Conservation (phyloP, 2,888 invertebrate genomes). For the Oscheius sp. region DNA sequence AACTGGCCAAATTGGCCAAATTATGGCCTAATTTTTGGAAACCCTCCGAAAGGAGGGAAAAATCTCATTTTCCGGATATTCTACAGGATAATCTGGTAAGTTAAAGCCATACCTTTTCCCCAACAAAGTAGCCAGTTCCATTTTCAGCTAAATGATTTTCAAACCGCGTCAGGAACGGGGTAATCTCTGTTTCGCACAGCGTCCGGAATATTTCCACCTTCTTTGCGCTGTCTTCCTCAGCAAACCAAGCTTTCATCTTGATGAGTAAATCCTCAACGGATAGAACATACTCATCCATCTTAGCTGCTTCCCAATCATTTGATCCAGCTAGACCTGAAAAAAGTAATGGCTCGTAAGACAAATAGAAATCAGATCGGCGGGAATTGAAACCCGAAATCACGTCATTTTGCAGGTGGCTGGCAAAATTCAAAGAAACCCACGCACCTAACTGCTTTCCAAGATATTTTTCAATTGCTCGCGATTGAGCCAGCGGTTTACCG, state of each 20-base stretch:
- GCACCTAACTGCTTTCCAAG: conserved; percentile 52
- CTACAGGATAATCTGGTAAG: no score
- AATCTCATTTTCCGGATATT: no score
- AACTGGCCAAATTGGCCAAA: no score
- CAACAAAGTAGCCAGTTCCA: conserved; percentile 62
- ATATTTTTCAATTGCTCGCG: conserved; percentile 55
- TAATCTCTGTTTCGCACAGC: conserved; percentile 58
- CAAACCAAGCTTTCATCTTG: conserved; percentile 62
- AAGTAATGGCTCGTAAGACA: neutral
- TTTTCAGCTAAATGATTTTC: conserved; percentile 55
- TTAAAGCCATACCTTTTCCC: conserved; percentile 56
- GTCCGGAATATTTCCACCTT: conserved; percentile 62
- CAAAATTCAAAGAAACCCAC: conserved; percentile 15
- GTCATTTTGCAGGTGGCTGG: neutral
- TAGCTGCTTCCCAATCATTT: conserved; percentile 60
- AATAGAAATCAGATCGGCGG: neutral
- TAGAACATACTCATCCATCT: conserved; percentile 57
- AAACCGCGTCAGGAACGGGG: conserved; percentile 60
- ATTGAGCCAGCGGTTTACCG: conserved; percentile 51
- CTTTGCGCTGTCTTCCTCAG: conserved; percentile 61
- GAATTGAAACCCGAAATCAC: neutral
- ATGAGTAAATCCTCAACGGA: conserved; percentile 62
- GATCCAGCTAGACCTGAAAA: conserved; percentile 53
- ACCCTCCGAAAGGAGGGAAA: no score
- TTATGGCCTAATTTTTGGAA: no score